Conservation (phyloP, 2,888 invertebrate genomes). For the Carabus problematicus region DNA sequence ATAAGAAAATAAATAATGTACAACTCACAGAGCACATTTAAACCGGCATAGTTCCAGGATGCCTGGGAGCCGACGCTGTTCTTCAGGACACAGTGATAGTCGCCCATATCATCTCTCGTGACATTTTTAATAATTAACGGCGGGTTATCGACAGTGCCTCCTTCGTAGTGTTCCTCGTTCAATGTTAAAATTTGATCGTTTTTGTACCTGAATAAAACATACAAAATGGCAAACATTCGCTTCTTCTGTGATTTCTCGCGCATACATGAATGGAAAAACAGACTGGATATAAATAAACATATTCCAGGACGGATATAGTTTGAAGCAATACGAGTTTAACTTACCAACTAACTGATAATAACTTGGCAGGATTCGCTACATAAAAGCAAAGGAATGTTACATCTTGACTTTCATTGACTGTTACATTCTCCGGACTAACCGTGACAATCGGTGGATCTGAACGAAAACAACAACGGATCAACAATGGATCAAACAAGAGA, state of each 20-base stretch:
- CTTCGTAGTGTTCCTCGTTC: conserved; percentile 72
- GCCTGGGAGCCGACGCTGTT: conserved; percentile 81
- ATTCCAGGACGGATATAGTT: no score
- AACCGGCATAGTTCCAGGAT: conserved; percentile 75
- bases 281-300: not conserved
- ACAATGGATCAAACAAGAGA: not conserved
- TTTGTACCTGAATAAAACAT: conserved; percentile 67
- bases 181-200: conserved; percentile 69
- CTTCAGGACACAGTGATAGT: conserved; percentile 81
- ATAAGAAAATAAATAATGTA: no score
- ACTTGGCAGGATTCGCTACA: conserved; percentile 83
- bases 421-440: conserved; percentile 76
- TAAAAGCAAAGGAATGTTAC: conserved; percentile 78
- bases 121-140: conserved; percentile 80
- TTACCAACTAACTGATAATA: conserved; percentile 81
- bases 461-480: conserved; percentile 51
- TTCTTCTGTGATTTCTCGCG: not conserved
- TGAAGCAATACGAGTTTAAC: conserved; percentile 51
- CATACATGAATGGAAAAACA: not conserved
- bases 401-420: conserved; percentile 79
- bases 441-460: conserved; percentile 86
- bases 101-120: conserved; percentile 79
- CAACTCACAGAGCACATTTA: conserved; percentile 84
- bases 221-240: conserved; percentile 19
- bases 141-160: conserved; percentile 77